These are phyloP conservation scores for Bryconaethiops microstoma DNA, from an alignment of 2,797 vertebrate species.

Conservation along the genomic window DNA sequence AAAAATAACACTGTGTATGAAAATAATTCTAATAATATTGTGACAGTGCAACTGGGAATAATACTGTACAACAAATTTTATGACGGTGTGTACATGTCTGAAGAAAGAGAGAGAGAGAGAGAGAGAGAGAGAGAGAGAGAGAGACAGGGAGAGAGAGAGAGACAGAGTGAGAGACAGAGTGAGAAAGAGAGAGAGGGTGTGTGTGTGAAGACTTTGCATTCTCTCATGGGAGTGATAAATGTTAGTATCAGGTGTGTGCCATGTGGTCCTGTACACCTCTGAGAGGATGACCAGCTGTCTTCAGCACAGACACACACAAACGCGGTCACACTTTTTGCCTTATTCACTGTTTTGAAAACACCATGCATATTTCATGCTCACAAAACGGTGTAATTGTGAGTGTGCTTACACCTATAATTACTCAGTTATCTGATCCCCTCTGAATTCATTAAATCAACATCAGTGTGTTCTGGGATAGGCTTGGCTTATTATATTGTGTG, in stretches of 20 bases:
- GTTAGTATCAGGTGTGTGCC: conserved; percentile 21
- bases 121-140: too few species aligned
- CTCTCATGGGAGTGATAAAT: conserved; percentile 30
- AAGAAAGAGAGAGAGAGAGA: too few species aligned
- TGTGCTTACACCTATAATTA: conserved; percentile 40
- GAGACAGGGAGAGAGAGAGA: too few species aligned
- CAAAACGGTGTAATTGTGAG: not conserved
- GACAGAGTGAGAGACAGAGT: not conserved
- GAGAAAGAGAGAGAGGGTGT: not conserved
- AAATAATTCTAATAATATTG: too few species aligned
- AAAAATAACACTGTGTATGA: too few species aligned
- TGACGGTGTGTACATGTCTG: too few species aligned
- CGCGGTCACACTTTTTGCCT: not conserved
- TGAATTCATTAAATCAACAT: conserved; percentile 44
- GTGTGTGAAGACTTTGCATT: not conserved
- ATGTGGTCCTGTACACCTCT: not conserved
- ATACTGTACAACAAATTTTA: too few species aligned
- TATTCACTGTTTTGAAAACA: not conserved
- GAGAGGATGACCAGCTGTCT: conserved; percentile 17
- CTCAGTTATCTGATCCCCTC: conserved; percentile 48
- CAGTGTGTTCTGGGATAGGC: conserved; percentile 34
- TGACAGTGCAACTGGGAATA: too few species aligned
- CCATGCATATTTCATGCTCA: conserved; percentile 6
- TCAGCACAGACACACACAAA: conserved; percentile 25
- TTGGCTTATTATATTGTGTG: not conserved